Conservation (phyloP, 2,888 invertebrate species). For the Eilema sororculum region DNA sequence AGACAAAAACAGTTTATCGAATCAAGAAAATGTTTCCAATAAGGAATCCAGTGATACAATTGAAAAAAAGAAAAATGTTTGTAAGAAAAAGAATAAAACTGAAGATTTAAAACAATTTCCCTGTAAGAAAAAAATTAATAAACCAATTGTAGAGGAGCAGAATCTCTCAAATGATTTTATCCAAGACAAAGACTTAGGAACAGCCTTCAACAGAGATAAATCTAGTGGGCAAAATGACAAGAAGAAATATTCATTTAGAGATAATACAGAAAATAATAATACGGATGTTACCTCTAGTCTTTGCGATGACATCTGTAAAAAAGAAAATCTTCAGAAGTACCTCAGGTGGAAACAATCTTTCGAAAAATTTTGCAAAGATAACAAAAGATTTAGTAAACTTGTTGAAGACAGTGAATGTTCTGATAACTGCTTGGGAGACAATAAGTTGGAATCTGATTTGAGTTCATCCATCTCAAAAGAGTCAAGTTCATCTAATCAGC, state of each 20-base stretch:
- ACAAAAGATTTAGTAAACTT: not conserved
- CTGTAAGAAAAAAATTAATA: not conserved
- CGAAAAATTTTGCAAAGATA: slow-evolving; percentile 6
- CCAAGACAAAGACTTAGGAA: not conserved
- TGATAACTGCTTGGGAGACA: not conserved
- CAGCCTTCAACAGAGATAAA: not conserved
- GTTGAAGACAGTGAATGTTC: not conserved
- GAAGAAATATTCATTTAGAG: not conserved
- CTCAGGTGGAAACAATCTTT: slow-evolving; percentile 5
- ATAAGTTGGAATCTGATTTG: not conserved
- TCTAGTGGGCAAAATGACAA: not conserved
- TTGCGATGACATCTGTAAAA: not conserved
- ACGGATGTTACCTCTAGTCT: not conserved
- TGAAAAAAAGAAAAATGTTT: not conserved
- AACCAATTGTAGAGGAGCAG: not conserved
- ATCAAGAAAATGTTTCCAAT: not conserved
- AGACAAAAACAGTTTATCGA: not conserved
- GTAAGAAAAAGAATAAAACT: not conserved
- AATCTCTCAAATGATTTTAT: not conserved
- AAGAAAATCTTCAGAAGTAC: slow-evolving; percentile 1
- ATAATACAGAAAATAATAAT: not conserved
- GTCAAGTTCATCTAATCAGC: not conserved
- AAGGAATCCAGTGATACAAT: not conserved
- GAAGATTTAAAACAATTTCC: not conserved
- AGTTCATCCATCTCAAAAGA: not conserved